Base-by-base conservation (phyloP, 2,113 vertebrate genomes). In the Cisticola juncidis region DNA sequence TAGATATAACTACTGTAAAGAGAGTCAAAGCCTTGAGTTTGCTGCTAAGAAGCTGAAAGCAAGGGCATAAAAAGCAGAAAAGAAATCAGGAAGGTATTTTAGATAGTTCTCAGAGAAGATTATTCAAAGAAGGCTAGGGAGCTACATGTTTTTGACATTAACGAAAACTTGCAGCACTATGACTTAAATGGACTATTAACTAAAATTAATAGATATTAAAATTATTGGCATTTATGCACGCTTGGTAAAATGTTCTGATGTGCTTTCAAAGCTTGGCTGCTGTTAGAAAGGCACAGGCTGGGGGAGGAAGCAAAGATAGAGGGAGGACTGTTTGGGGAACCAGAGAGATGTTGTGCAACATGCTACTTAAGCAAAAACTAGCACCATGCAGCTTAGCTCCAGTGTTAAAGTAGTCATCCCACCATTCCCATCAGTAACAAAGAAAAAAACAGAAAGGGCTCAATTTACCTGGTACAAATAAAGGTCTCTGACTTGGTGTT, bases 11-110 rank as follows among this genome's bases (percentile, higher is more conserved):
- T 84, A 81, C n/a, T 73, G 23, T 25, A 76, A 66, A 91, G 83
- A 73, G 26, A 88, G 40, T 73, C 90, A 96, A 96, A 96, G 97
- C 79, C 81, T 95, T 90, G 89, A 89, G 57, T 38, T 95, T 93
- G 90, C 95, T 94, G 94, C 94, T 81, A 94, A 96, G 84, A 96
- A 86, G 92, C 95, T 92, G 60, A 95, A 97, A 92, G 80, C 64
- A 91, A 89, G 81, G 79, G 92, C 95, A 90, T 65, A 95, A 92
- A 95, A 89, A 92, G 66, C 77, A 92, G 57, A 81, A 91, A 91
- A 86, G 25, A 96, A 93, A 93, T 48, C 25, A 96, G 64, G 44
- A 87, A 90, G 38, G 6, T 69, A 79, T 69, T 88, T 93, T 18
- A 81, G 29, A 92, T 78, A 96, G 84, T 88, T 95, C 88, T 96